Evolutionary conservation across 1,140 invertebrate genomes (phyloP), one percentile per base, ranked within the genome.

Genomic region (Cepaea nemoralis): DNA sequence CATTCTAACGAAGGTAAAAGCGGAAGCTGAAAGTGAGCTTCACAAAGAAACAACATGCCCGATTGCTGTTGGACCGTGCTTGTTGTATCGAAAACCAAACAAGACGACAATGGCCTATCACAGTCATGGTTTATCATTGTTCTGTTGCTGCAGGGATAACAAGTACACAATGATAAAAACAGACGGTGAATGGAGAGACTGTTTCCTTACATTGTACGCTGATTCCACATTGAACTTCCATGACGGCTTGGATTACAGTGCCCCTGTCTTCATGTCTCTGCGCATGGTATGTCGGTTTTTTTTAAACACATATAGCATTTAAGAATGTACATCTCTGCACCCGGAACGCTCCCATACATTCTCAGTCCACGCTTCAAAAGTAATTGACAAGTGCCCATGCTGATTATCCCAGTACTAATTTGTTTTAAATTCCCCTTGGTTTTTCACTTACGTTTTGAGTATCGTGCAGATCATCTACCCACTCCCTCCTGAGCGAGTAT

Each of bases 41-140:
- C 14, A 55, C 3, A 5, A 14, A 55, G 50, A 55, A 55, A 14
- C 50, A 22, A 69, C 6, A 69, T 69, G 35, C 22, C 74, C 74
- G 14, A 31, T 76, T n/a, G 74, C 74, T 24, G 48, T 76, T 55
- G 74, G 74, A n/a, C 74, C 45, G 31, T 76, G 74, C 27, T 24
- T 33, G 12, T 33, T 76, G n/a, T 76, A 55, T 27, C 45, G 37
- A 10, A 55, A 55, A 42, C 48, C 45, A 14, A 10, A 27, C 19
- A 39, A 55, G 10, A 24, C 27, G 1, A 45, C 16, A 6, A 27
- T 1, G 16, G 3, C 40, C 19, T 10, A 3, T 14, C 22, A 5
- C 50, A 55, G 50, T 55, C 14, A 55, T 55, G 14, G 50, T 22
- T 22, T 55, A 22, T 55, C 22, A 22, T 6, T 2, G 14, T 55